Base-by-base conservation (phyloP, 2,888 invertebrate species). In the Anticlea derivata region DNA sequence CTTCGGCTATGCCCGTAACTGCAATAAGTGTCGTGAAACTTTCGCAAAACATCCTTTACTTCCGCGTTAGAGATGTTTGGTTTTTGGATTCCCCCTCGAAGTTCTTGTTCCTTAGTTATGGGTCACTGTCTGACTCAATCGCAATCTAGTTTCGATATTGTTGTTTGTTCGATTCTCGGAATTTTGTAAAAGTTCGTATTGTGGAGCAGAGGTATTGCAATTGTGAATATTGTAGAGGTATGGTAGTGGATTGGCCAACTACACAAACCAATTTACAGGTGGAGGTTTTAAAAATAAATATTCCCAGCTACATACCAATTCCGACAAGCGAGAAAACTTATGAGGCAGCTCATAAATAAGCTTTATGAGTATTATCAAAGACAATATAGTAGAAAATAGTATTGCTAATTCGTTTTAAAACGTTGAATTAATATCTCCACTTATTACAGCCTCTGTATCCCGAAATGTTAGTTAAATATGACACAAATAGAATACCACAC, bases 21-120 rank as follows among this genome's bases (percentile, higher is more conserved):
- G 78, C 81, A 82, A 79, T 81, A 80, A 82, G 83, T 78, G 83
- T 82, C 81, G 71, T 70, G 58, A 74, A 83, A 83, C 73, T 83
- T 82, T 79, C 54, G 58, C 66, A 73, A 76, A 79, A 80, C 80
- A 81, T 81, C 75, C 75, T 78, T 78, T 76, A 77, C 74, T 70
- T 73, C 68, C 73, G 64, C 68, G 70, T 79, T 77, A 75, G 80
- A 77, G 77, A 78, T 78, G 80, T 80, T 79, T 79, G 76, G 74
- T 81, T 83, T 78, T 80, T 77, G 75, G 78, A 80, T 79, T 78
- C 76, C 69, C 62, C 64, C 68, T 70, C 62, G 68, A 68, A 70
- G 65, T 70, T 68, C 63, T 58, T 60, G 62, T 65, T 61, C 64
- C 65, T 70, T 75, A 78, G 71, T 76, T 75, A 76, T 73, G 66